Conservation (phyloP, 2,888 invertebrate genomes). For the Amblyjoppa proteus region DNA sequence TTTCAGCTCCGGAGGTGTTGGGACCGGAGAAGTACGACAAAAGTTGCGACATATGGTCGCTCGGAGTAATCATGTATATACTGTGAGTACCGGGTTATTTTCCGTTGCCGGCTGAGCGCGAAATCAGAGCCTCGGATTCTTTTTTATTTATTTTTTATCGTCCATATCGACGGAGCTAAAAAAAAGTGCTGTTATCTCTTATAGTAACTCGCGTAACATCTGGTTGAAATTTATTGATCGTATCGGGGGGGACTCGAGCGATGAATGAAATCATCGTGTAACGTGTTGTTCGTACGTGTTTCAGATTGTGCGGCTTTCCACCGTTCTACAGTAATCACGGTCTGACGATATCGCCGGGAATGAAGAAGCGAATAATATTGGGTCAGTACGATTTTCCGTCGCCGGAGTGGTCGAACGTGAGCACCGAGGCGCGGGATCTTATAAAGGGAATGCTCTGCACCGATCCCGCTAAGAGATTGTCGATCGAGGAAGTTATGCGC, state of each 20-base stretch:
- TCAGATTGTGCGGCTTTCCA: conserved; percentile 97
- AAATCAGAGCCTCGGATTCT: background rate
- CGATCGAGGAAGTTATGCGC: conserved; percentile 95
- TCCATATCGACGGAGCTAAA: conserved; percentile 11
- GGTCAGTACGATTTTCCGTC: conserved; percentile 99
- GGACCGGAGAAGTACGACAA: conserved; percentile 99
- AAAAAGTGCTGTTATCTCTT: conserved; percentile 22
- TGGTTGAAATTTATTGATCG: background rate
- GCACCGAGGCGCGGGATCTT: conserved; percentile 97
- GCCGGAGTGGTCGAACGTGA: conserved; percentile 98
- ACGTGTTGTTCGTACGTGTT: conserved; percentile 45
- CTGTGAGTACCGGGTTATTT: conserved; percentile 87
- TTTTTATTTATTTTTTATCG: background rate
- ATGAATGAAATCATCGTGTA: conserved; percentile 1
- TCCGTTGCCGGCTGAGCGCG: background rate
- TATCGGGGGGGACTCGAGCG: background rate
- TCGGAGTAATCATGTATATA: conserved; percentile 99
- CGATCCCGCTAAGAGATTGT: conserved; percentile 95
- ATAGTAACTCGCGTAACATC: conserved; percentile 15
- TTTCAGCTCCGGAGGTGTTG: conserved; percentile 93
- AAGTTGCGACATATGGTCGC: conserved; percentile 99
- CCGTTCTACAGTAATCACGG: conserved; percentile 99
- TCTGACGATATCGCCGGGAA: conserved; percentile 98
- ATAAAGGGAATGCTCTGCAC: conserved; percentile 98
- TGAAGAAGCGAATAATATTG: conserved; percentile 98